Evolutionary conservation across 1,140 invertebrate genomes (phyloP), one percentile per base, ranked within the genome.

Genomic region (Thrips palmi): DNA sequence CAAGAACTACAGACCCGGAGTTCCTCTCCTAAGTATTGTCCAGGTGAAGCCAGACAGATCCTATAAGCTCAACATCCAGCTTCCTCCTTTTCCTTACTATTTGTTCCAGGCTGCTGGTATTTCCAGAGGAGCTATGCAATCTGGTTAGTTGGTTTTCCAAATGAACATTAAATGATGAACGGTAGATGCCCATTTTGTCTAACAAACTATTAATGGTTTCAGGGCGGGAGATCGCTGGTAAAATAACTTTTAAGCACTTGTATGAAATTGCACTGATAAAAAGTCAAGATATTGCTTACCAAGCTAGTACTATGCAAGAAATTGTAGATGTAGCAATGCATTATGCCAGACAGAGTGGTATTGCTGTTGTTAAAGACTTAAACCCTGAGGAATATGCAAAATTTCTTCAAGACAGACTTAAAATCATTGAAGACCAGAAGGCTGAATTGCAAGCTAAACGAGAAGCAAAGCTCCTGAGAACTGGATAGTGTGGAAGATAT

Each of bases 191-290:
- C 24, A 11, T 4, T 42, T 23, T 35, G 4, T 25, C 22, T 35
- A 34, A 25, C 37, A 43, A 42, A 33, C 29, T 28, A 47, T 21
- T 43, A 27, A 17, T 38, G 15, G 40, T 47, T 65, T 42, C 48
- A 82, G 80, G 63, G 10, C 62, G 64, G 45, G 88, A 97, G 63
- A 59, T 77, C 12, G 68, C 74, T 50, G 94, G 94, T 0, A 93
- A 80, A 65, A 70, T 98, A 33, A 89, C 89, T 2, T 51, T 92
- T 0, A 97, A 96, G 58, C 94, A 99, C 63, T 58, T 98, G 21
- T 99, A 97, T 63, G 94, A 99, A 73, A 98, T 99, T 52, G 93
- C 94, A 0, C 71, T 76, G 59, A 84, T 98, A 2, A 98, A 98
- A 62, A 64, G 70, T 11, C 54, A 81, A 56, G 94, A 98, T 64